These are phyloP conservation scores for Aurelia sp. DNA, from an alignment of 30 jellyfish, hydroid and myxozoan species.

Conservation along the genomic window DNA sequence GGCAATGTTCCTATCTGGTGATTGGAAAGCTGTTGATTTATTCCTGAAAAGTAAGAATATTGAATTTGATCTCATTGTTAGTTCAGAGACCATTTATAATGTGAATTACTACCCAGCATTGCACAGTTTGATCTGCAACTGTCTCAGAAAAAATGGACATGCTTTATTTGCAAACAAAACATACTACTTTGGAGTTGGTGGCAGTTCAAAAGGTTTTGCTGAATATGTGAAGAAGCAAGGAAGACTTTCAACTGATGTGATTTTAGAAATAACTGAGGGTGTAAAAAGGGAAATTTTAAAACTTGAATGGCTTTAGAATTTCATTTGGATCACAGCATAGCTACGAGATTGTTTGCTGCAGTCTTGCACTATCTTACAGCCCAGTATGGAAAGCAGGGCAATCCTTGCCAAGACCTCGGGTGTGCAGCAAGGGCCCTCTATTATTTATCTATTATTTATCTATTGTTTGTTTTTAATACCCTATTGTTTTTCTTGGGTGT, in stretches of 20 bases:
- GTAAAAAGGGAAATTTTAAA: conserved; percentile 81
- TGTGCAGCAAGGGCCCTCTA: no score
- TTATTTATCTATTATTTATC: no score
- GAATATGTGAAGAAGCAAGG: conserved; percentile 46
- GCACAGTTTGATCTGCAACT: conserved; percentile 45
- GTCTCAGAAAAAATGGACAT: conserved; percentile 64
- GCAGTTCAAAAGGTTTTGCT: conserved; percentile 83
- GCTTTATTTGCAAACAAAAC: conserved; percentile 94
- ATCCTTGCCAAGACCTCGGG: no score
- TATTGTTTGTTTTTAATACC: no score
- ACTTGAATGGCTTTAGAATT: conserved; percentile 38
- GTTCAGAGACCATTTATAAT: conserved; percentile 96
- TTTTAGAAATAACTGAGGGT: conserved; percentile 59
- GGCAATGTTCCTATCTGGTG: conserved; percentile 82
- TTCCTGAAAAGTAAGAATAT: conserved; percentile 2
- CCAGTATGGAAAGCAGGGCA: no score
- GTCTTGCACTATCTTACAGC: not conserved
- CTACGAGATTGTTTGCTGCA: not conserved
- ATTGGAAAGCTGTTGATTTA: conserved; percentile 62
- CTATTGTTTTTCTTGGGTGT: no score
- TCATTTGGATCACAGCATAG: not conserved
- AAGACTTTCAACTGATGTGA: conserved; percentile 25
- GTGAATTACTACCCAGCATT: conserved; percentile 63
- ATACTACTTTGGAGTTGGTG: conserved; percentile 98
- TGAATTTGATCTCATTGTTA: conserved; percentile 81